Base-by-base conservation (phyloP, 2,888 invertebrate genomes). In the Acleris literana region DNA sequence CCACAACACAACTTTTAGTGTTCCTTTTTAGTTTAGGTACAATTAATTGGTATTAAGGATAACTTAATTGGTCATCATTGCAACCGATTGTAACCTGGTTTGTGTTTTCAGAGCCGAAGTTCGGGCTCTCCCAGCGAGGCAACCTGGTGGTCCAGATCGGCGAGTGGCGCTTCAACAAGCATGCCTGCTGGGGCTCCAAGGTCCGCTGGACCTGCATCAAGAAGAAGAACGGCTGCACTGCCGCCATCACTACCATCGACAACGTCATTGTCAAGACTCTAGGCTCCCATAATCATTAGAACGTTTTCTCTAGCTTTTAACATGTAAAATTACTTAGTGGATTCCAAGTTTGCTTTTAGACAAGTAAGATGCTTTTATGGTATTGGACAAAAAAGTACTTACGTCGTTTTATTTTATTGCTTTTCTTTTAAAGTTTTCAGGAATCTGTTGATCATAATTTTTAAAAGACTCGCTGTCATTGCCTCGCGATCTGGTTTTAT, bases 131-230 rank as follows among this genome's bases (percentile, higher is more conserved):
- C 3, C 90, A 91, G 70, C 84, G 92, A 16, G 92, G 92, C 1
- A 92, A 92, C 70, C 75, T 92, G 48, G 89, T 92, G 43, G 87
- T 92, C 13, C 87, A 90, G 74, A 92, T 92, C 48, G 92, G 92
- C 0, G 84, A 87, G 49, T 91, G 91, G 91, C 81, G 92, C 2
- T 92, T 91, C 74, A 90, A 90, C 75, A 90, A 91, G 72, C 91
- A 92, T 71, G 88, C 90, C 1, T 85, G 85, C 63, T 91, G 90
- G 89, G 92, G 92, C 6, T 84, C 90, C 60, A 91, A 90, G 73
- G 84, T 90, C 2, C 87, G 92, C 13, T 92, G 92, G 92, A 88
- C 90, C 0, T 92, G 92, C 73, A 90, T 91, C 73, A 92, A 92
- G 75, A 92, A 91, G 82, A 92, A 90, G 74, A 83, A 74, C 17